A percentile compares a stretch with the other conserved stretches of the same genome.
Conservation (phyloP, 2,888 invertebrate genomes). For the Trachelus tabidus region DNA sequence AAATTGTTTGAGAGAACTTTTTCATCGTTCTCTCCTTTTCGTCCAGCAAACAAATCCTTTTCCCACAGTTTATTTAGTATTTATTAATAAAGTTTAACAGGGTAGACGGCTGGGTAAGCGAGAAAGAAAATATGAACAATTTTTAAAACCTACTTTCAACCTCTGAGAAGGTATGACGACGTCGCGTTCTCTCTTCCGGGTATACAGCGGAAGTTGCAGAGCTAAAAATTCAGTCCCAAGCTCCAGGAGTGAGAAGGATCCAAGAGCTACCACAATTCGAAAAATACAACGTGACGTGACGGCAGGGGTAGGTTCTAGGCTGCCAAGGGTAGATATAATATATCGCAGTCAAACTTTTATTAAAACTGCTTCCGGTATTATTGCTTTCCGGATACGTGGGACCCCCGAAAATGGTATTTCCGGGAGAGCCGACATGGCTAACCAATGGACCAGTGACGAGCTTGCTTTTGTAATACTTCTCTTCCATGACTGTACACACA, state of each 20-base stretch:
- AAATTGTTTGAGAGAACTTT: constrained; percentile 37
- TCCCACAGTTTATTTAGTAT: constrained; percentile 6
- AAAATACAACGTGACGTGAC: too few relatives aligned
- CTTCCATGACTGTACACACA: too few relatives aligned
- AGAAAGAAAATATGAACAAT: too few relatives aligned
- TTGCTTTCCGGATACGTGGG: constrained; percentile 49
- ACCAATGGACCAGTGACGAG: too few relatives aligned
- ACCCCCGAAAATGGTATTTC: constrained; percentile 49
- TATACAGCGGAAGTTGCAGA: too few relatives aligned
- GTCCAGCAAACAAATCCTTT: not conserved
- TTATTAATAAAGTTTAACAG: constrained; percentile 9
- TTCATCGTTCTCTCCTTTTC: not conserved
- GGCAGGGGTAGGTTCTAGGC: not conserved
- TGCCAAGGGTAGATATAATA: not conserved
- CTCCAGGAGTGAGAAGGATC: too few relatives aligned
- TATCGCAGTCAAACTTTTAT: constrained; percentile 43
- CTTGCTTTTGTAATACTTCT: too few relatives aligned
- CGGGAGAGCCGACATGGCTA: constrained; percentile 30
- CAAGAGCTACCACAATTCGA: too few relatives aligned
- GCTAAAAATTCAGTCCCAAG: too few relatives aligned
- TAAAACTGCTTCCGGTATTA: constrained; percentile 55
- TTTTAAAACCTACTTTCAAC: too few relatives aligned
- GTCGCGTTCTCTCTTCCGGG: too few relatives aligned
- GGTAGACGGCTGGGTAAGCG: not conserved
- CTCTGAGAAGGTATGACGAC: too few relatives aligned